Evolutionary conservation across 2,113 vertebrate genomes (phyloP).

Genomic region (Xiphorhynchus elegans): DNA sequence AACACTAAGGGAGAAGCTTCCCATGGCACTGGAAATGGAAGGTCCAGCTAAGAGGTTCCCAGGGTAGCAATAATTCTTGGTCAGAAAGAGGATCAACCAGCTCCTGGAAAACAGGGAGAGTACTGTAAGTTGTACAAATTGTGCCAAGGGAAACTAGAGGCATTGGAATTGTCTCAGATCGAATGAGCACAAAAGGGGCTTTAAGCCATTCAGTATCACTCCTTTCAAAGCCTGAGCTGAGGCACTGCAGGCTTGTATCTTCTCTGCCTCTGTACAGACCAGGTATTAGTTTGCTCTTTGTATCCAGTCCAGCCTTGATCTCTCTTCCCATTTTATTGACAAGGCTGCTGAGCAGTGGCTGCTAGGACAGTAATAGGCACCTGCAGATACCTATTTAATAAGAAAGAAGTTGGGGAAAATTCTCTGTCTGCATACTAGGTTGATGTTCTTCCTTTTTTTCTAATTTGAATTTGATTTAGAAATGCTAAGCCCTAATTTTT

Average conservation of each 20-base stretch:
- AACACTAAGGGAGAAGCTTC: neutral
- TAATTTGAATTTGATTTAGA: neutral
- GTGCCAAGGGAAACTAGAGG: neutral
- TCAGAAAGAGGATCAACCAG: neutral
- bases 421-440: neutral
- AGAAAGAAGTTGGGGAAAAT: neutral
- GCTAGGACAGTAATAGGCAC: neutral
- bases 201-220: neutral
- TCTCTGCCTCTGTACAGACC: neutral
- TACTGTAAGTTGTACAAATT: neutral
- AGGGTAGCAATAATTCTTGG: neutral
- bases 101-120: neutral
- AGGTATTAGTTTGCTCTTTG: neutral
- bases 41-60: neutral
- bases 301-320: neutral
- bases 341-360: neutral
- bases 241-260: neutral
- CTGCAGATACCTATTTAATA: neutral
- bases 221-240: neutral
- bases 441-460: neutral
- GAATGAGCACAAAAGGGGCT: neutral
- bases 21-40: neutral
- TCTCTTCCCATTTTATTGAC: neutral
- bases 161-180: accelerated
- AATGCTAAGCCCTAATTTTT: neutral